Base-by-base conservation (phyloP, 2,888 invertebrate genomes). In the Cryptocephalus primarius region DNA sequence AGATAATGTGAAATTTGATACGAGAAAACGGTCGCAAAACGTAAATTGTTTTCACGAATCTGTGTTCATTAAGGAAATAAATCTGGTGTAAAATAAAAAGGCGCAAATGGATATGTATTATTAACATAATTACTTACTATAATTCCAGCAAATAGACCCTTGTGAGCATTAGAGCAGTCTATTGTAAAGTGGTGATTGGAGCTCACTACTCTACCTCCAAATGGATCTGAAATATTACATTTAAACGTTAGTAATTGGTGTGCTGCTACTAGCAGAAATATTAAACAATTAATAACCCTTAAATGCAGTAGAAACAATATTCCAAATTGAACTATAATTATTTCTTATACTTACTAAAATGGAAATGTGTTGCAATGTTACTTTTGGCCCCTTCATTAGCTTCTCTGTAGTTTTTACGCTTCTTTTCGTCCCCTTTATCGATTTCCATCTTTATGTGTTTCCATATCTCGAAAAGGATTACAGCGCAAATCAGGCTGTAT, bases 401-500 rank as follows among this genome's bases (percentile, higher is more conserved):
- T 32, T 34, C 47, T 10, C 40, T 42, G 10, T 38, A 34, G n/a
- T 42, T 14, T 36, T 45, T 52, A 22, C 48, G 48, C 31, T 43
- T 48, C 9, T 45, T 43, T 9, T 31, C 41, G 8, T 47, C 49
- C 32, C 42, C 46, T 13, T 45, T 12, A 40, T 45, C 33, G 13
- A 39, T 40, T 33, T 50, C 49, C 50, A 55, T 55, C 58, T 61
- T 60, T 2, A 62, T 55, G 33, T 57, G 88, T 60, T 87, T 88
- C 92, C 95, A 96, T 88, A 96, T 94, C 13, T 95, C 92, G 69
- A 94, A 96, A 42, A 96, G 75, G 52, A 96, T 88, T 33, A 94
- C 95, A 0, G 95, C 95, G 61, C 95, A 95, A 51, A 96, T 95
- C 48, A 96, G 75, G 42, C 93, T 93, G 72, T 96, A 97, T 71